Conservation (phyloP, 2,113 vertebrate genomes). For the Sula dactylatra region DNA sequence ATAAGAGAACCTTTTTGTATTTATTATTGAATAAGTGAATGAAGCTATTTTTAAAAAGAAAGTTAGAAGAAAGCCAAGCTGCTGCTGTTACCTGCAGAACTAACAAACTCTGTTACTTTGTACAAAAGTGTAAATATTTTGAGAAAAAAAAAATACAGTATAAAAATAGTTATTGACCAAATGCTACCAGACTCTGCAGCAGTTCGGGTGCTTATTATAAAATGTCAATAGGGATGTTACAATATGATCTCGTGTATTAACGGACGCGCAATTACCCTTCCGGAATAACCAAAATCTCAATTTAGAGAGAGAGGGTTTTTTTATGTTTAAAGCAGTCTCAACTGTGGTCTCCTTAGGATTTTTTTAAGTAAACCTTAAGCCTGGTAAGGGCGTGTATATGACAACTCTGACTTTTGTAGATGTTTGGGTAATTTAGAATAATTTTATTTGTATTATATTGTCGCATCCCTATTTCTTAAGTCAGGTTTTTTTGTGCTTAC, state of each 20-base stretch:
- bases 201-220: constrained; percentile 86
- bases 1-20: constrained; percentile 99
- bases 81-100: constrained; percentile 91
- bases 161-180: constrained; percentile 97
- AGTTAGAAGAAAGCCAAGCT: constrained; percentile 91
- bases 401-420: constrained; percentile 68
- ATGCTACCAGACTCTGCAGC: constrained; percentile 96
- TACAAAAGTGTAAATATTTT: constrained; percentile 98
- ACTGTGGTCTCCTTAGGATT: constrained; percentile 48
- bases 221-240: constrained; percentile 85
- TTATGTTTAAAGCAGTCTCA: constrained; percentile 55
- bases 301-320: constrained; percentile 59
- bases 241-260: constrained; percentile 74
- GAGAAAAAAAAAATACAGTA: constrained; percentile 76
- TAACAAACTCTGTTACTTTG: constrained; percentile 94
- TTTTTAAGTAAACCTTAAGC: constrained; percentile 69
- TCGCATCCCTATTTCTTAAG: constrained; percentile 85
- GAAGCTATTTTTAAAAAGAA: constrained; percentile 97
- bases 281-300: constrained; percentile 73
- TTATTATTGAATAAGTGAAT: constrained; percentile 99
- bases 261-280: not conserved
- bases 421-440: constrained; percentile 68
- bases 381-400: constrained; percentile 28
- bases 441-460: constrained; percentile 79
- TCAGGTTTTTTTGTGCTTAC: constrained; percentile 89